Evolutionary conservation across 2,113 vertebrate species (phyloP), one percentile per base, ranked within the genome.

Genomic region (Diadophis punctatus): DNA sequence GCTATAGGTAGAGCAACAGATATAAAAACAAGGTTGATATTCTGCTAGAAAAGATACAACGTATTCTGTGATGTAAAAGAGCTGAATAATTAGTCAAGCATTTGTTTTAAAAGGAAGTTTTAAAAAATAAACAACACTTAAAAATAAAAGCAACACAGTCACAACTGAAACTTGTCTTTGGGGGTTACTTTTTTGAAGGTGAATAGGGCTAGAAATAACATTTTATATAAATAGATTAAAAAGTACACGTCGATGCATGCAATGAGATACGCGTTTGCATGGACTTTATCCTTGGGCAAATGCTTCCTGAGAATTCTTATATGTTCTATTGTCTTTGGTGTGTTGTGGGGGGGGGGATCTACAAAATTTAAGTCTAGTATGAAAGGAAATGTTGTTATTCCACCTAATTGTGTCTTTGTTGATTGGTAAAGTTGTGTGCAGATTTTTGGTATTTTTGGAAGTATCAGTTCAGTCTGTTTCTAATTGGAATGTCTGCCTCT

Each of bases 1-100:
- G 58, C 90, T 60, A 96, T 90, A 96, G 87, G 87, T 0, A 0
- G 95, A 89, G 84, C 0, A 0, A 23, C 9, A 20, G 0, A 0
- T 63, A 87, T 90, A 46, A 74, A 80, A 95, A 95, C 89, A 92
- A 94, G 52, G 56, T 86, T 63, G 0, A 0, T 60, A 39, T 39
- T 51, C 52, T 27, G 3, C 27, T 22, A 89, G 22, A 85, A 88
- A 58, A 92, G 46, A 16, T 58, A 46, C 3, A 27, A 46, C 1
- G 10, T 52, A 25, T 86, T 39, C 18, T 18, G 22, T n/a, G 18
- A 46, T 20, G 10, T 86, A n/a, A 60, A n/a, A 85, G 20, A 86
- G 39, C 12, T 30, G 30, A 51, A 30, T 86, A 30, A 25, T 46
- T 11, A 46, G 46, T 48, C 39, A 58, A 56, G 23, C 1, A 8